Conservation (phyloP, 1,140 invertebrate species). For the Palaemon carinicauda region DNA sequence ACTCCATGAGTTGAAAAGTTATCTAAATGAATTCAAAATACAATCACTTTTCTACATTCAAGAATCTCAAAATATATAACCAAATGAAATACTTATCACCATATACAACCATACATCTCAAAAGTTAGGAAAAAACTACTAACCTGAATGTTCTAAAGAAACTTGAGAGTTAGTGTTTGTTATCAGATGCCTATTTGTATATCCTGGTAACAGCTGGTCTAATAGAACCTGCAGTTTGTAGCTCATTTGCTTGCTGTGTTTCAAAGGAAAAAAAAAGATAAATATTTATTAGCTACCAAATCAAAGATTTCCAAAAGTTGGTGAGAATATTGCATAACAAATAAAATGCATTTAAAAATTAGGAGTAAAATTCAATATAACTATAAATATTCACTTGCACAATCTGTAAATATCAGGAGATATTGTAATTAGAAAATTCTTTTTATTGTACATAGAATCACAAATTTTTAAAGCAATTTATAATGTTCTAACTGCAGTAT, state of each 20-base stretch:
- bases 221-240: constrained; percentile 30
- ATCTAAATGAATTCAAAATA: too few species aligned
- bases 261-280: background rate
- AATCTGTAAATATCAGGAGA: background rate
- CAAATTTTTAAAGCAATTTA: too few species aligned
- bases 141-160: background rate
- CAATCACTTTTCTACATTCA: too few species aligned
- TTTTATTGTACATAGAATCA: too few species aligned
- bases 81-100: background rate
- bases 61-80: too few species aligned
- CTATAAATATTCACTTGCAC: too few species aligned
- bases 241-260: constrained; percentile 14
- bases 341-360: too few species aligned
- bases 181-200: background rate
- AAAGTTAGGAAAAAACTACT: background rate
- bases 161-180: background rate
- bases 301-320: background rate
- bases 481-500: too few species aligned
- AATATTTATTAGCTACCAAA: background rate
- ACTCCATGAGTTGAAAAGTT: too few species aligned
- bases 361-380: too few species aligned
- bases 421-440: too few species aligned
- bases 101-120: background rate
- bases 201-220: background rate
- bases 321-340: too few species aligned